Conservation (phyloP, 2,797 vertebrate genomes). For the Melanotaenia trifasciata region DNA sequence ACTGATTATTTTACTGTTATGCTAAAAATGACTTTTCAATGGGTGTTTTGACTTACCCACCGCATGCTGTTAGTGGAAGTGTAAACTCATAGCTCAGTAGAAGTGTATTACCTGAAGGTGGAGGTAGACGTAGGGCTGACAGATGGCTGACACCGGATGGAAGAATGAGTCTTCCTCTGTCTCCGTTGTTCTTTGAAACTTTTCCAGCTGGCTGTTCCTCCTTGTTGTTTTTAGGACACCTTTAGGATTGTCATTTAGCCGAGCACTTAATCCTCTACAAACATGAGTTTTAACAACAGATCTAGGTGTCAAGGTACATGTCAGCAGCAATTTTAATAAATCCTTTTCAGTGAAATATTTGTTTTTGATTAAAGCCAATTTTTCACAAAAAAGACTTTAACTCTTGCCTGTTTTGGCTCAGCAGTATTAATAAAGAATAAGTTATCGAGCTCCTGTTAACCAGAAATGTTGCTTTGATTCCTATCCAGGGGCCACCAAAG, state of each 20-base stretch:
- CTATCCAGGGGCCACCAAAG: conserved; percentile 94
- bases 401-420: background rate
- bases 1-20: background rate
- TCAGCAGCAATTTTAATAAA: background rate
- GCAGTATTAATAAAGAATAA: background rate
- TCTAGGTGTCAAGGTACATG: conserved; percentile 2
- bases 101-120: background rate
- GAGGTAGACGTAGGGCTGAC: conserved; percentile 31
- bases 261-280: conserved; percentile 33
- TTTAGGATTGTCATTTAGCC: conserved; percentile 13
- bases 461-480: background rate
- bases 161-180: conserved; percentile 31
- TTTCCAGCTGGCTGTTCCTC: conserved; percentile 56
- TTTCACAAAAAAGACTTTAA: no score
- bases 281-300: background rate
- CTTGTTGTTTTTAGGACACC: conserved; percentile 31
- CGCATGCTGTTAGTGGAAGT: background rate
- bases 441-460: background rate
- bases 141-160: conserved; percentile 50
- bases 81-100: background rate
- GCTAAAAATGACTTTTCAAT: conserved; percentile 3
- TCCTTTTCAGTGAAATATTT: background rate
- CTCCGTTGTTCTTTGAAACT: conserved; percentile 48
- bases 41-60: background rate
- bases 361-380: background rate